Evolutionary conservation across 1,140 invertebrate genomes (phyloP), one percentile per base, ranked within the genome.

Genomic region (Aleiodes sp.): DNA sequence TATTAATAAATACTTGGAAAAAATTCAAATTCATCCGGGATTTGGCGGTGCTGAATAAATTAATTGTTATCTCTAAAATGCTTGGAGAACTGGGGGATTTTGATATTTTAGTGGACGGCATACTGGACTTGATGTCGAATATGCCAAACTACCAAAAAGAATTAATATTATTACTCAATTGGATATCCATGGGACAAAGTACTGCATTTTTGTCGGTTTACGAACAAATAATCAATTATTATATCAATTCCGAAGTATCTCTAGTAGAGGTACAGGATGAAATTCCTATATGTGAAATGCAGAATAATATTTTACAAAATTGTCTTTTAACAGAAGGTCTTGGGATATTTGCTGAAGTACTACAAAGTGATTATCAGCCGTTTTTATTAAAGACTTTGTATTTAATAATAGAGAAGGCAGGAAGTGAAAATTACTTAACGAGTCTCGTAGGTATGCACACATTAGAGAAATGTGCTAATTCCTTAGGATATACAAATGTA

Each of bases 341-440:
- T 7, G 91, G 90, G 1, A 80, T 87, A 67, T 84, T 91, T 63
- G 89, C 91, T 1, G 68, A 74, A 14, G 76, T 79, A 26, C 78
- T 91, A 1, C 73, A 80, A 52, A 28, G 71, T 0, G 68, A 87
- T 2, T 91, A 88, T 80, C 82, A 90, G 37, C 80, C 78, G 12
- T 90, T 87, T 82, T 74, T 92, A 52, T 72, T 92, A 16, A 89
- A 89, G 74, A 89, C 88, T 4, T 78, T 93, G n/a, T 92, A 91
- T 72, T 74, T 90, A n/a, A 75, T 92, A 16, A 82, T 92, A 64
- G 91, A 92, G 84, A 85, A 88, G 81, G 89, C 91, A 66, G 90
- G 90, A 16, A 89, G 88, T 73, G 80, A 83, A 52, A 87, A 91
- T 73, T 81, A 84, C 41, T 75, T 88, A 61, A 82, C 92, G 0